phyloP scores from a whole-genome alignment of 37 sponge, comb jelly and placozoan genomes.

The Hormiphora californensis region DNA sequence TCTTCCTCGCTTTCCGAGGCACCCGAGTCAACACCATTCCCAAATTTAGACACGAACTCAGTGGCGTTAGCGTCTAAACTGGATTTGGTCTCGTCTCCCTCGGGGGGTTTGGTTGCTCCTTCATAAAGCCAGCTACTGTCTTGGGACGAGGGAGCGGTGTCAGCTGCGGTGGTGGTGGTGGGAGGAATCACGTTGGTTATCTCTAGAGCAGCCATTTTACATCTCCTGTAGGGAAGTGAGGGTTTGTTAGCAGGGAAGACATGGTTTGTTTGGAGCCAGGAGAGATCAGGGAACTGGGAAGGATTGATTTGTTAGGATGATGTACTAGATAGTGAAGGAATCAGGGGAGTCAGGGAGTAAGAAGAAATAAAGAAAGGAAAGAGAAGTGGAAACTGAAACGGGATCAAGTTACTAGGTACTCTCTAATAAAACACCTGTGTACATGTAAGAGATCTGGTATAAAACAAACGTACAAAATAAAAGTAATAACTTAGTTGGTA shows the following conservation, averaged over 20 bases:
- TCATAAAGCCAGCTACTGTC: constrained; percentile 32
- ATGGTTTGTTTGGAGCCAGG: too few species aligned
- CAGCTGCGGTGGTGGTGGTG: too few species aligned
- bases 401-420: neutral
- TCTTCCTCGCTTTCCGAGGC: constrained; percentile 58
- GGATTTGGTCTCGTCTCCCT: neutral
- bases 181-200: constrained; percentile 48
- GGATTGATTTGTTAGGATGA: too few species aligned
- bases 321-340: too few species aligned
- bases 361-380: neutral
- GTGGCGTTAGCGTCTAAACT: constrained; percentile 27
- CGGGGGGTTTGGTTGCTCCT: neutral
- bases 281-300: too few species aligned
- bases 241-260: too few species aligned
- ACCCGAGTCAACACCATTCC: constrained; percentile 16
- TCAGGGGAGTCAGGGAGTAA: too few species aligned
- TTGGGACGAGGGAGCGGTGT: neutral
- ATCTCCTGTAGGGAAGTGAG: neutral
- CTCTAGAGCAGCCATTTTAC: constrained; percentile 45
- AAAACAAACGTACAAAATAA: too few species aligned
- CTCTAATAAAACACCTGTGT: neutral
- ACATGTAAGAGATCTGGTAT: neutral
- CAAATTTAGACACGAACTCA: constrained; percentile 41
- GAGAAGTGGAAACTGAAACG: neutral
- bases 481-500: neutral